These are phyloP conservation scores for Buphagus erythrorhynchus DNA, from an alignment of 2,797 vertebrate genomes.

Conservation along the genomic window DNA sequence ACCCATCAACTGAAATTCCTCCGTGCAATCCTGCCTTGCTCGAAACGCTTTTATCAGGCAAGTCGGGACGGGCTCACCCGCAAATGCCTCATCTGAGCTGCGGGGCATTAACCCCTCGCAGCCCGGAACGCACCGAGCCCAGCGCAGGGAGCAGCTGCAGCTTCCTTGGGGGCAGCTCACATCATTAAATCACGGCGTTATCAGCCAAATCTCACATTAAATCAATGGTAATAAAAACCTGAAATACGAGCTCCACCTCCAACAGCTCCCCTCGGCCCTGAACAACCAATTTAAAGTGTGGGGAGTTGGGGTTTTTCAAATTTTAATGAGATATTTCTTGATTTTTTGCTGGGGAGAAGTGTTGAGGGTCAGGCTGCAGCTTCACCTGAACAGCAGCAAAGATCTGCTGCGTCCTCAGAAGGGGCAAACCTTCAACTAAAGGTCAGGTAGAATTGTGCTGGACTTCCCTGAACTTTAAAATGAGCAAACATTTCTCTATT, in stretches of 20 bases:
- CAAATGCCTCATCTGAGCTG: neutral
- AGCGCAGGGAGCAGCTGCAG: neutral
- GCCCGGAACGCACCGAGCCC: neutral
- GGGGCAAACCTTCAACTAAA: slow-evolving; percentile 5
- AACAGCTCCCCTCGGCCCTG: neutral
- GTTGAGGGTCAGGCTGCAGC: neutral
- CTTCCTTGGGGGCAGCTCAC: neutral
- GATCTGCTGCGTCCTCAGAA: neutral
- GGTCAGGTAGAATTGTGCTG: neutral
- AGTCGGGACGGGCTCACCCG: slow-evolving; percentile 66
- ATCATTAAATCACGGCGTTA: neutral
- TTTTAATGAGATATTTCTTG: neutral
- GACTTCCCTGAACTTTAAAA: slow-evolving; percentile 6
- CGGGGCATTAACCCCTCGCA: slow-evolving; percentile 38
- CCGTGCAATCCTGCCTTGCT: slow-evolving; percentile 57
- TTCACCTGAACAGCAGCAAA: neutral
- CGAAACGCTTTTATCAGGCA: slow-evolving; percentile 73
- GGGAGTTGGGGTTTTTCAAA: fast-evolving
- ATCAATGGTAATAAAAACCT: neutral
- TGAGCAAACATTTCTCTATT: neutral
- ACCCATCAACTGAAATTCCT: slow-evolving; percentile 74
- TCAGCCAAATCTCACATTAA: neutral
- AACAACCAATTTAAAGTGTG: neutral
- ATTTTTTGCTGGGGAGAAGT: neutral
- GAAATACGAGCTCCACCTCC: neutral